A percentile compares a stretch with the other conserved stretches of the same genome.
These are phyloP conservation scores for Ceyx cyanopectus DNA, from an alignment of 2,113 vertebrate genomes.

Conservation along the genomic window DNA sequence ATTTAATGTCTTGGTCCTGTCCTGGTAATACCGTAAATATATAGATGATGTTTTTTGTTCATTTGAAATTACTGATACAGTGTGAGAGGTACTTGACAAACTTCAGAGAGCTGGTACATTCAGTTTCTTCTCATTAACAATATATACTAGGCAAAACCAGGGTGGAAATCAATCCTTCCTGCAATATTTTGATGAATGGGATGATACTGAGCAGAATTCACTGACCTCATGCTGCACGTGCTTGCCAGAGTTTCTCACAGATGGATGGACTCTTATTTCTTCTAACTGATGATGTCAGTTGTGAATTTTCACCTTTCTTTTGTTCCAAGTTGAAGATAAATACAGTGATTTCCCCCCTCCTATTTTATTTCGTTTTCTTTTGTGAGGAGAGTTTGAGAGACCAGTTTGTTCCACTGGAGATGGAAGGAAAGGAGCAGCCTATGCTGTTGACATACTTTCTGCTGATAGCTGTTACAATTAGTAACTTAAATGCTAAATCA, in stretches of 20 bases:
- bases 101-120: background rate
- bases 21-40: background rate
- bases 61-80: accelerated
- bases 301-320: conserved; percentile 61
- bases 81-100: background rate
- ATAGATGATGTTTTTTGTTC: background rate
- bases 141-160: background rate
- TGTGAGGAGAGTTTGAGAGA: background rate
- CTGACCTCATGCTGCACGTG: background rate
- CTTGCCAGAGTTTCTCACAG: background rate
- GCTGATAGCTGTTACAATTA: conserved; percentile 29
- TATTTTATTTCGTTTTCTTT: background rate
- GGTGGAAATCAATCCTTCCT: background rate
- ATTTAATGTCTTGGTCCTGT: background rate
- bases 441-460: conserved; percentile 13
- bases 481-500: conserved; percentile 50
- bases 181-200: conserved; percentile 19
- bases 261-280: conserved; percentile 57
- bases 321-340: conserved; percentile 20
- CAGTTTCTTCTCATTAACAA: background rate
- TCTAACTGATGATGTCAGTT: conserved; percentile 55
- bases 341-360: background rate
- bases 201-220: background rate
- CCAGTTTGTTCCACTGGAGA: background rate
- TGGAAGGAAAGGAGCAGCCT: background rate